Conservation (phyloP, 2,888 invertebrate genomes). For the Spisula solida region DNA sequence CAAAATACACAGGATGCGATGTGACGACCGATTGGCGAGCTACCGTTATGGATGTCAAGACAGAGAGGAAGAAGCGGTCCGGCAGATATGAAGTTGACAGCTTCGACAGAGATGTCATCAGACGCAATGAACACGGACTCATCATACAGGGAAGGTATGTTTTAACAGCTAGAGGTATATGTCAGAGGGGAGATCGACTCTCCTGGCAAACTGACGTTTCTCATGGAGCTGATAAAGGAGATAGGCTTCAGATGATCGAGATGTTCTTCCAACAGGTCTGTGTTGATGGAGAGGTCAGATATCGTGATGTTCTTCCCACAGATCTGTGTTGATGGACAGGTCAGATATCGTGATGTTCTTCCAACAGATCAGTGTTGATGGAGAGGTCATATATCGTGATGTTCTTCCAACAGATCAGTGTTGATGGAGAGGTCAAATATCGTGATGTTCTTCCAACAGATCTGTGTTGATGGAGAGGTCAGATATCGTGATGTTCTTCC, state of each 20-base stretch:
- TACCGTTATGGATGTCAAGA: background rate
- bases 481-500: too few species aligned
- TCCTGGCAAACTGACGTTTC: background rate
- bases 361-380: too few species aligned
- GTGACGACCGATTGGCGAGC: background rate
- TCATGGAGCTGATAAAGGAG: background rate
- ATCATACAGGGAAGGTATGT: background rate
- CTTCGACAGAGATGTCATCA: constrained; percentile 37
- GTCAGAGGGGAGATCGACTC: constrained; percentile 9
- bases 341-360: too few species aligned
- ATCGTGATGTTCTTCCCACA: too few species aligned
- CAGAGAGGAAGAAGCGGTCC: background rate
- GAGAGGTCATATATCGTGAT: too few species aligned
- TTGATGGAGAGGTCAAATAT: too few species aligned
- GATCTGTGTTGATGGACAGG: too few species aligned
- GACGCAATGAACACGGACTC: background rate
- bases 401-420: too few species aligned
- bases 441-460: too few species aligned
- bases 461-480: too few species aligned
- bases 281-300: too few species aligned
- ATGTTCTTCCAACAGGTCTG: too few species aligned
- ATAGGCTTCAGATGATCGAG: constrained; percentile 26
- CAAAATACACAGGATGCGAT: background rate
- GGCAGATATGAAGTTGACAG: background rate
- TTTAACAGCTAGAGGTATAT: background rate